phyloP scores from a whole-genome alignment of 2,888 invertebrate genomes.

The Drosophila rubida region DNA sequence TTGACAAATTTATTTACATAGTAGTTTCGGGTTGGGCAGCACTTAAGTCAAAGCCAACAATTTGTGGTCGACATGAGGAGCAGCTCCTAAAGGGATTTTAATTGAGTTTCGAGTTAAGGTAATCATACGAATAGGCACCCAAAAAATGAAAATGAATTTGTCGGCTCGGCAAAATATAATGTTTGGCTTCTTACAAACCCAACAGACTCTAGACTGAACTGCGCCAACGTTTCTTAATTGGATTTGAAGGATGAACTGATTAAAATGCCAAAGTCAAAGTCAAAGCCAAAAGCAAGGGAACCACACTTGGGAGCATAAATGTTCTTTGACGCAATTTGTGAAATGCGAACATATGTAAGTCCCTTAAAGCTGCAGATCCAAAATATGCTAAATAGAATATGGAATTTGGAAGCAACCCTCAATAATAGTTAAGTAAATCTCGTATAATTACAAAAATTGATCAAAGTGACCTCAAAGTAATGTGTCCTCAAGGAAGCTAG shows the following conservation, averaged over 20 bases:
- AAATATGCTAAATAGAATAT: background rate
- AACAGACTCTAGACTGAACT: background rate
- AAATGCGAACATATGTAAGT: background rate
- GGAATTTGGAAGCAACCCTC: background rate
- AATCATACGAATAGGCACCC: background rate
- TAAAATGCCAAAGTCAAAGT: background rate
- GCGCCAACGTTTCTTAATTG: constrained; percentile 3
- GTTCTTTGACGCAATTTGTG: background rate
- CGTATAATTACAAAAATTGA: too few species aligned
- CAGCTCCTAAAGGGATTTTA: constrained; percentile 53
- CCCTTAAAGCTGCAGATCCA: background rate
- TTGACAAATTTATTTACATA: constrained; percentile 71
- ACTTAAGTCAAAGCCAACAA: constrained; percentile 58
- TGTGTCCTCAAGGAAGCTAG: too few species aligned
- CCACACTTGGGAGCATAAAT: background rate
- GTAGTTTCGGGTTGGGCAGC: constrained; percentile 50
- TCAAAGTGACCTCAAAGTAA: too few species aligned
- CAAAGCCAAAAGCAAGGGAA: background rate
- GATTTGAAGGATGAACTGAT: background rate
- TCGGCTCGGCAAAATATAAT: constrained; percentile 23
- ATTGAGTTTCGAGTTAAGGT: constrained; percentile 60
- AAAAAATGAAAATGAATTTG: constrained; percentile 27
- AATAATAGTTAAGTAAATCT: background rate
- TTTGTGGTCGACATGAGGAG: constrained; percentile 55
- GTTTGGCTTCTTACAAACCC: background rate